A percentile compares a stretch with the other conserved stretches of the same genome.
phyloP scores from a whole-genome alignment of 2,113 vertebrate genomes.

The Orientallactaga bullata region DNA sequence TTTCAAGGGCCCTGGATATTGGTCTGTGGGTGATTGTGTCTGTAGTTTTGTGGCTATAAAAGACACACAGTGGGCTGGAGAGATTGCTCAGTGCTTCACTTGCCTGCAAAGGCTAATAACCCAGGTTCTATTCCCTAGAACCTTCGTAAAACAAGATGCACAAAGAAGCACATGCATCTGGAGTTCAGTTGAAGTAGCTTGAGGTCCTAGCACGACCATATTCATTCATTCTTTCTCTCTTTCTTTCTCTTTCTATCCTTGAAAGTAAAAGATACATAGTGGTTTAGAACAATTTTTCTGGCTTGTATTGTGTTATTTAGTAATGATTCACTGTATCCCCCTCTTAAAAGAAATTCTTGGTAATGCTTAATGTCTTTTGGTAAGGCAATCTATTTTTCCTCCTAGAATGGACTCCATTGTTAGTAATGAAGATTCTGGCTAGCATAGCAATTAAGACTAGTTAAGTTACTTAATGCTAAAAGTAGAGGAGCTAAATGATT shows the following conservation, averaged over 20 bases:
- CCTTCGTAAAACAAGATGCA: too few relatives aligned
- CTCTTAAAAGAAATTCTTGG: background rate
- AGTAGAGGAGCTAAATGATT: background rate
- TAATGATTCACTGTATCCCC: background rate
- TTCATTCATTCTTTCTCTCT: too few relatives aligned
- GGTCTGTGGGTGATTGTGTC: background rate
- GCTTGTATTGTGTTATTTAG: background rate
- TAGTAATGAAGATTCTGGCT: conserved; percentile 21
- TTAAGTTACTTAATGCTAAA: conserved; percentile 40
- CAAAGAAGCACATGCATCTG: too few relatives aligned
- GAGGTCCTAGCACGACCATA: too few relatives aligned
- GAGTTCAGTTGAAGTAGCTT: too few relatives aligned
- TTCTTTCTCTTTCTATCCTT: too few relatives aligned
- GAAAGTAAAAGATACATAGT: background rate
- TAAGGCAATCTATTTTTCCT: background rate
- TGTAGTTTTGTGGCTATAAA: conserved; percentile 32
- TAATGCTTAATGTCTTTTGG: conserved; percentile 26
- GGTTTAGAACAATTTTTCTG: background rate
- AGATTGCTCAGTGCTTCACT: too few relatives aligned
- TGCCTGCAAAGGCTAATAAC: too few relatives aligned
- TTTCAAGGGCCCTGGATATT: conserved; percentile 16
- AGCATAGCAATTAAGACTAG: conserved; percentile 27
- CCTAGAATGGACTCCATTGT: background rate
- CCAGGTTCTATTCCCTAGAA: too few relatives aligned
- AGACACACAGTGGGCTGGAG: background rate